Percentiles rank a stretch among this genome's conserved stretches.
Evolutionary conservation across 2,797 vertebrate species (phyloP).

Genomic region (Setipinna tenuifilis): DNA sequence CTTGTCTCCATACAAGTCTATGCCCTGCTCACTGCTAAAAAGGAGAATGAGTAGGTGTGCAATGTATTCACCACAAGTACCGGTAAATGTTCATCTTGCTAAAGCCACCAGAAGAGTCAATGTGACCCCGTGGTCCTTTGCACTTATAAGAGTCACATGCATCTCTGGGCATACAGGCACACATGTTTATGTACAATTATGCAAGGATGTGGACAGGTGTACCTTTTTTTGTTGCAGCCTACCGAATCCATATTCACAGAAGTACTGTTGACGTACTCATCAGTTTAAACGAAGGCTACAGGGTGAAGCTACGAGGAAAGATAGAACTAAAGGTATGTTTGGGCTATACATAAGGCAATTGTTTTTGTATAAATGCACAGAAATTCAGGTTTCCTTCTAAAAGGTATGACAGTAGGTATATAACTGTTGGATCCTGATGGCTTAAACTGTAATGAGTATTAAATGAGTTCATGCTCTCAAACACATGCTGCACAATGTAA

Average conservation of each 20-base stretch:
- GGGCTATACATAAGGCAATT: neutral
- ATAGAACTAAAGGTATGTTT: constrained; percentile 82
- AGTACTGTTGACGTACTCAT: constrained; percentile 81
- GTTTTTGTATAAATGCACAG: neutral
- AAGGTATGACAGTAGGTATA: neutral
- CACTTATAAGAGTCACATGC: too few relatives aligned
- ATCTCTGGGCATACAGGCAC: neutral
- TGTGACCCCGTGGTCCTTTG: too few relatives aligned
- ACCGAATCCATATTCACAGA: constrained; percentile 87
- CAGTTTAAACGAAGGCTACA: constrained; percentile 83
- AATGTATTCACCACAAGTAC: too few relatives aligned
- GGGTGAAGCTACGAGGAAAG: constrained; percentile 80
- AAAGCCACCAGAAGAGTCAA: too few relatives aligned
- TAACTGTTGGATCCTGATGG: neutral
- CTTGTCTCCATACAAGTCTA: too few relatives aligned
- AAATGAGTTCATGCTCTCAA: neutral
- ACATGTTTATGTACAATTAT: neutral
- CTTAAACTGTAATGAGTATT: neutral
- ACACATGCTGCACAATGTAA: neutral
- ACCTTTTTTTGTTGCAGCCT: constrained; percentile 70
- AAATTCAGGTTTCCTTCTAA: neutral
- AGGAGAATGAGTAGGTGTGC: too few relatives aligned
- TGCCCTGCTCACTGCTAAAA: too few relatives aligned
- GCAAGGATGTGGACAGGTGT: neutral
- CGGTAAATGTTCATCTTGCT: too few relatives aligned